Conservation (phyloP, 2,113 vertebrate genomes). For the Pelecanoides urinatrix region DNA sequence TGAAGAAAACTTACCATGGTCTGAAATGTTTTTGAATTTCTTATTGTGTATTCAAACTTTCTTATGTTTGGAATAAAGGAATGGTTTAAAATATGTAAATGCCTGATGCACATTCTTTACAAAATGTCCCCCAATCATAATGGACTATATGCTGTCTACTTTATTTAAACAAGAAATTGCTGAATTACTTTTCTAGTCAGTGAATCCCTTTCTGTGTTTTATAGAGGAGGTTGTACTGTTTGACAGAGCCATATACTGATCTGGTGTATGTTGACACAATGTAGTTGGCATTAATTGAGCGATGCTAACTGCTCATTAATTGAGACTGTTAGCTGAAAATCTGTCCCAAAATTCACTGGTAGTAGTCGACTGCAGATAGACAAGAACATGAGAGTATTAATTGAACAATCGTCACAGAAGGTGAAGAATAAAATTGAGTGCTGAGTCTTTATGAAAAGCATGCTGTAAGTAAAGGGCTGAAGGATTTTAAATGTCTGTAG, state of each 20-base stretch:
- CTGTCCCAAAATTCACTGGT: background rate
- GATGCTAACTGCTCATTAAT: slow-evolving; percentile 4
- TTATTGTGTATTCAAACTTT: background rate
- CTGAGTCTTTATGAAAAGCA: background rate
- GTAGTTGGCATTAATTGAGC: slow-evolving; percentile 18
- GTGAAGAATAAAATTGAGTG: background rate
- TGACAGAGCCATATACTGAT: background rate
- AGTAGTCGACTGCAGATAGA: background rate
- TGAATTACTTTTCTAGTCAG: background rate
- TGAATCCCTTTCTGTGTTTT: background rate
- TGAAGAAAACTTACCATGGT: background rate
- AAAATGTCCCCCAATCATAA: background rate
- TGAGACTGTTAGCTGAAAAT: background rate
- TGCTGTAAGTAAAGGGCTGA: background rate
- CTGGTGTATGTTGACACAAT: background rate
- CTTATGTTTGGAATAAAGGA: background rate
- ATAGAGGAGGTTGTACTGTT: background rate
- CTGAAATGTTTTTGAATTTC: background rate
- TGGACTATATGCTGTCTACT: background rate
- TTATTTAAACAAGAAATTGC: background rate
- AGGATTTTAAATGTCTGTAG: background rate
- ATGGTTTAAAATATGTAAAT: background rate
- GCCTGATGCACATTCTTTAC: background rate
- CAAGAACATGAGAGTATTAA: background rate
- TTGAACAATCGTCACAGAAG: background rate